Percentiles rank a stretch among this genome's conserved stretches.
phyloP scores from a whole-genome alignment of 2,888 invertebrate species.

The Melieria picta region DNA sequence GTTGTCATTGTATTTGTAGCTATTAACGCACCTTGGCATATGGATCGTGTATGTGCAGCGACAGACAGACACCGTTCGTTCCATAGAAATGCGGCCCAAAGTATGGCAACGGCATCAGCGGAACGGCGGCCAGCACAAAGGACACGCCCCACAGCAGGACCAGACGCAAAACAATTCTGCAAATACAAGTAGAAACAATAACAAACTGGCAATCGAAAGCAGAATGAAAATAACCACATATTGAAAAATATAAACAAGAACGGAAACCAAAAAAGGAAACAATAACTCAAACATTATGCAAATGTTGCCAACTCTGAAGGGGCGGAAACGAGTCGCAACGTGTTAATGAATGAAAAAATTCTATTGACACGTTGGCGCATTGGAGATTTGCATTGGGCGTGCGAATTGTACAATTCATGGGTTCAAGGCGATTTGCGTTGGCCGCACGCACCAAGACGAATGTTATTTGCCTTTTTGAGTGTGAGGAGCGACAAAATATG shows the following conservation, averaged over 20 bases:
- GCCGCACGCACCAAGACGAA: too few relatives aligned
- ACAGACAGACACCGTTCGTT: slow-evolving; percentile 71
- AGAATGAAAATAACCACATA: neutral
- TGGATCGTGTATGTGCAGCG: slow-evolving; percentile 72
- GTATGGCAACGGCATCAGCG: slow-evolving; percentile 67
- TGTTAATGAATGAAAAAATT: neutral
- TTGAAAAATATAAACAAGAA: slow-evolving; percentile 1
- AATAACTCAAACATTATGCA: neutral
- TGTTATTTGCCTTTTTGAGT: too few relatives aligned
- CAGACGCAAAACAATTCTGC: slow-evolving; percentile 68
- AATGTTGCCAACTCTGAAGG: neutral
- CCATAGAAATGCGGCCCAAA: slow-evolving; percentile 71
- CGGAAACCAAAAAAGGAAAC: neutral
- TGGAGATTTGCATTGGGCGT: neutral
- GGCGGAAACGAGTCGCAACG: neutral
- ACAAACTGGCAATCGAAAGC: neutral
- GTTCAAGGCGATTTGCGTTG: neutral
- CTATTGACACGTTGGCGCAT: neutral
- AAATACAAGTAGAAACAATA: slow-evolving; percentile 12
- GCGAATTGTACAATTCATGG: neutral
- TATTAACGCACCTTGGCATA: slow-evolving; percentile 67
- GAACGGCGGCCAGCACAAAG: slow-evolving; percentile 67
- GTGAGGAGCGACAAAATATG: too few relatives aligned
- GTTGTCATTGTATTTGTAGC: too few relatives aligned
- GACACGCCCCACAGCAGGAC: slow-evolving; percentile 68